These are phyloP conservation scores for Crepidodera aurea DNA, from an alignment of 2,888 invertebrate species.

Conservation along the genomic window DNA sequence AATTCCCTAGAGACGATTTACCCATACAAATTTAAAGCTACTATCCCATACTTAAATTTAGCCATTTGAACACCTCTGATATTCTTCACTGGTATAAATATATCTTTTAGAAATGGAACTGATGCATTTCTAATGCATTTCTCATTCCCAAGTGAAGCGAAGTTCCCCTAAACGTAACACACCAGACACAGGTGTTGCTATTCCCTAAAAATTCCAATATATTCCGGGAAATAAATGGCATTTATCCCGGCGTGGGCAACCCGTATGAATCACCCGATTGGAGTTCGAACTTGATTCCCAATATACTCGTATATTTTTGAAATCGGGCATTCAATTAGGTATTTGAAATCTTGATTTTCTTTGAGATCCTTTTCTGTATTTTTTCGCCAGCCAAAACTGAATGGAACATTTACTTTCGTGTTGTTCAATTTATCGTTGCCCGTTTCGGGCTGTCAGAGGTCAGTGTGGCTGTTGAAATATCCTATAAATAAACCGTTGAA, in stretches of 20 bases:
- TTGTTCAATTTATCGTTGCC: not conserved
- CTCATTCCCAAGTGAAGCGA: not conserved
- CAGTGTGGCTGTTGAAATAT: no score
- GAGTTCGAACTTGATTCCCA: slow-evolving; percentile 27
- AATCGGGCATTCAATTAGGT: slow-evolving; percentile 25
- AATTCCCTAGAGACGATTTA: no score
- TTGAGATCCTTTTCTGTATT: slow-evolving; percentile 10
- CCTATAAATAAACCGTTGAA: no score
- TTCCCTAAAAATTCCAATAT: slow-evolving; percentile 23
- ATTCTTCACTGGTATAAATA: no score
- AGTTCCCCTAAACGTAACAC: not conserved
- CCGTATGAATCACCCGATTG: slow-evolving; percentile 22
- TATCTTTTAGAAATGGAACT: not conserved
- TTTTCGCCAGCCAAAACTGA: not conserved
- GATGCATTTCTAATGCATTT: not conserved
- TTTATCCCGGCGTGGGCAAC: slow-evolving; percentile 13
- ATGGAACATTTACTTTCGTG: not conserved
- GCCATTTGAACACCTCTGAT: no score
- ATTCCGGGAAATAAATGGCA: slow-evolving; percentile 22
- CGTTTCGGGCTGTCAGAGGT: not conserved
- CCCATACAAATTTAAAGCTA: no score
- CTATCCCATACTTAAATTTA: no score
- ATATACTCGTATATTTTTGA: slow-evolving; percentile 26
- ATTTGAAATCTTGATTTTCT: slow-evolving; percentile 22
- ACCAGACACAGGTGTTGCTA: slow-evolving; percentile 20